phyloP scores from a whole-genome alignment of 2,113 vertebrate species.

The Gallinago jamesoni region DNA sequence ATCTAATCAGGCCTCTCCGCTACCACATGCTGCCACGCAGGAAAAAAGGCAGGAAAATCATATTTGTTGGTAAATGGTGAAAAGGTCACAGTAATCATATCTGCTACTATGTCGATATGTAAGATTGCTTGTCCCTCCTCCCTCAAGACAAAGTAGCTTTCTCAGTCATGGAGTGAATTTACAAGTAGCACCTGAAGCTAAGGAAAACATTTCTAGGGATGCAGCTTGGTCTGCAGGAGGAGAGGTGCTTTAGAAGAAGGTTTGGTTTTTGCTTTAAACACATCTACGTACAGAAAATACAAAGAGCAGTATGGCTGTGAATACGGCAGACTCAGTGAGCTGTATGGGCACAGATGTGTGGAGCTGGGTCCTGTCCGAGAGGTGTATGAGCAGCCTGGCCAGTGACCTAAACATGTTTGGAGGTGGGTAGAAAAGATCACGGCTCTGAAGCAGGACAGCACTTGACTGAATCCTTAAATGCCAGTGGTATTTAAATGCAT shows the following conservation, averaged over 20 bases:
- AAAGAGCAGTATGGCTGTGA: neutral
- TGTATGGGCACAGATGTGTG: neutral
- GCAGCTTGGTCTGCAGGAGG: slow-evolving; percentile 6
- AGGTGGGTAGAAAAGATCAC: neutral
- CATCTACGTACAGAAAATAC: neutral
- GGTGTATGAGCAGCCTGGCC: accelerated
- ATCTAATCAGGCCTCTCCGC: slow-evolving; percentile 41
- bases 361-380: neutral
- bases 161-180: neutral
- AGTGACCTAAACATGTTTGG: neutral
- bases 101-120: neutral
- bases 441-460: neutral
- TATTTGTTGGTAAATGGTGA: slow-evolving; percentile 8
- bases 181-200: neutral
- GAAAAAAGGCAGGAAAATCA: neutral
- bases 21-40: neutral
- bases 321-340: neutral
- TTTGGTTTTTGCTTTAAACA: neutral
- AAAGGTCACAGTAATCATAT: slow-evolving; percentile 54
- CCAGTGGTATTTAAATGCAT: neutral
- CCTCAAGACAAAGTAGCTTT: slow-evolving; percentile 14
- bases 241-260: neutral
- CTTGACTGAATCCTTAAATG: neutral
- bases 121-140: neutral
- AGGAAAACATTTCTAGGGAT: slow-evolving; percentile 31